phyloP scores from a whole-genome alignment of 1,140 invertebrate genomes.

The Conopomorpha cramerella region DNA sequence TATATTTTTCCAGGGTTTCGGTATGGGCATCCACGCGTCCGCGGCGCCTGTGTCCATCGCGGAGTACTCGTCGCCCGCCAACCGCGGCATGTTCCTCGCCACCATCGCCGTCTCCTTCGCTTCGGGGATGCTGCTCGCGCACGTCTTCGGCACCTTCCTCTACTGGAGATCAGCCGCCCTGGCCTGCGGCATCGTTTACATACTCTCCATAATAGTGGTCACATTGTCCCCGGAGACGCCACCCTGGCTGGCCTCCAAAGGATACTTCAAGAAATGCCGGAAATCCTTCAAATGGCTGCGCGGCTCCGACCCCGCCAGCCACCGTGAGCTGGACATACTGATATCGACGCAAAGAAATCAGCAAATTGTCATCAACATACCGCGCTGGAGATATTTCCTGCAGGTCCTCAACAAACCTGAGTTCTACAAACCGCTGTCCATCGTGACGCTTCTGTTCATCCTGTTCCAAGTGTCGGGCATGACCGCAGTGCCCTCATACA shows the following conservation, averaged over 20 bases:
- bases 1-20: constrained; percentile 47
- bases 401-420: constrained; percentile 27
- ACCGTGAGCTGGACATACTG: constrained; percentile 37
- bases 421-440: constrained; percentile 44
- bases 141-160: constrained; percentile 36
- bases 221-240: constrained; percentile 40
- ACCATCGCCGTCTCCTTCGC: constrained; percentile 49
- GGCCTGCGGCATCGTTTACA: constrained; percentile 35
- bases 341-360: constrained; percentile 27
- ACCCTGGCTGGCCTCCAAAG: constrained; percentile 32
- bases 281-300: constrained; percentile 36
- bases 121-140: constrained; percentile 42
- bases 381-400: constrained; percentile 17
- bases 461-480: constrained; percentile 47
- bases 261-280: constrained; percentile 23
- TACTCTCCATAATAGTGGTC: constrained; percentile 26
- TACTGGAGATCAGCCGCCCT: constrained; percentile 42
- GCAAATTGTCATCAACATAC: constrained; percentile 6
- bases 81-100: constrained; percentile 36
- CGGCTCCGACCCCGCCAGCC: constrained; percentile 22
- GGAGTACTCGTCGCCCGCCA: constrained; percentile 39
- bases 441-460: constrained; percentile 52
- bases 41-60: constrained; percentile 40
- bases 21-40: constrained; percentile 45
- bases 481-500: constrained; percentile 46